Base-by-base conservation (phyloP, 2,888 invertebrate genomes). In the Andrena minutula region DNA sequence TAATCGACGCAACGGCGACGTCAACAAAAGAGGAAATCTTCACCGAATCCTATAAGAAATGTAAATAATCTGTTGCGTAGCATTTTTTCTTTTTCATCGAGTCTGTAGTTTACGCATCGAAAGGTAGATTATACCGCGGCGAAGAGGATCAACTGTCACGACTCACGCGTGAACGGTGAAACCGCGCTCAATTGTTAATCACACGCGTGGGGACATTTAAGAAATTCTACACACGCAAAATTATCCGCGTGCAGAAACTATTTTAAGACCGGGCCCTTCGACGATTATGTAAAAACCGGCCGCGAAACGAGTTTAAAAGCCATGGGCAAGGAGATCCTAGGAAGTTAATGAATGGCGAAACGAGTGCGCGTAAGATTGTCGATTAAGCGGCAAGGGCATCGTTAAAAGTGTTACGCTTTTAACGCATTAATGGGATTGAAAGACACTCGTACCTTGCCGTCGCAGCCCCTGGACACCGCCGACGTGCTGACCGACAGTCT, bases 211-310 rank as follows among this genome's bases (percentile, higher is more conserved):
- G 32, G 51, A 35, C 32, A 70, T 49, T 65, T 66, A n/a, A 12
- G 61, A 71, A 76, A 65, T 41, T 41, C 0, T 49, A 47, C 35
- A 5, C 10, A 26, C 23, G 20, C 20, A 60, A 70, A 51, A 63
- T 77, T 73, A 49, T 32, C n/a, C 41, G n/a, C 49, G n/a, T 20
- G n/a, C 28, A 32, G 71, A 82, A 78, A 79, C 77, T 87, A 87
- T 87, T 86, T 89, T 83, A 66, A 76, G 77, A 78, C 23, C 70
- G 30, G 23, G 61, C 56, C 60, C 41, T 72, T 32, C 12, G 49
- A 49, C 60, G 89, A 85, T 89, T 89, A 89, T 86, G 73, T 89
- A 89, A 87, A 88, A 87, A 75, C 76, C 41, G 3, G 41, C 28
- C 47, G 61, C 35, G 49, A 65, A 26, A 41, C 32, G 41, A 26